Percentiles rank a stretch among this genome's conserved stretches.
phyloP scores from a whole-genome alignment of 1,140 invertebrate species.

The Idris sp. region DNA sequence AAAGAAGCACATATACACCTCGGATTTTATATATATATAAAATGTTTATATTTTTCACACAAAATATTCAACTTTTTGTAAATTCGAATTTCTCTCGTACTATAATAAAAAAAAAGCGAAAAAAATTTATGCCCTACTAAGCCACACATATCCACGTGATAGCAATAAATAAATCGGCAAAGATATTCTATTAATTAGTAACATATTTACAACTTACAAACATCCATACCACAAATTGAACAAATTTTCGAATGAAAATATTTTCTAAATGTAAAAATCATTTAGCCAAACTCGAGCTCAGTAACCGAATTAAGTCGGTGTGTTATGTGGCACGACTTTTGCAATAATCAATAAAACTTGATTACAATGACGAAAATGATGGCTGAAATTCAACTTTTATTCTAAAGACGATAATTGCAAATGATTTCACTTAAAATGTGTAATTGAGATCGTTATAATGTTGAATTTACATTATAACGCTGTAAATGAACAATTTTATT shows the following conservation, averaged over 20 bases:
- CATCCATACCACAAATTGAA: too few relatives aligned
- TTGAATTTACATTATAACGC: too few relatives aligned
- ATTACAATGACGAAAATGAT: conserved; percentile 32
- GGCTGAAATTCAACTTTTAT: conserved; percentile 4
- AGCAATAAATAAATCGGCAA: conserved; percentile 67
- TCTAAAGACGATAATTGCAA: conserved; percentile 30
- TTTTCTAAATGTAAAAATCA: too few relatives aligned
- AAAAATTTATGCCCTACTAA: conserved; percentile 50
- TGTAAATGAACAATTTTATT: too few relatives aligned
- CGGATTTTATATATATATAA: conserved; percentile 55
- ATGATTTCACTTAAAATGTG: conserved; percentile 7
- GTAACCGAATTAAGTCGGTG: too few relatives aligned
- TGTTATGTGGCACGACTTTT: conserved; percentile 6
- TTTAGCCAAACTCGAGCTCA: too few relatives aligned
- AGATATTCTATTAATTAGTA: too few relatives aligned
- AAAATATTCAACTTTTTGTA: conserved; percentile 55
- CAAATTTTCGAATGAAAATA: too few relatives aligned
- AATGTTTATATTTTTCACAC: too few relatives aligned
- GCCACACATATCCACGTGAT: conserved; percentile 30
- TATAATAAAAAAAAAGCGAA: conserved; percentile 51
- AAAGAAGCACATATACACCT: conserved; percentile 46
- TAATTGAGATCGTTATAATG: too few relatives aligned
- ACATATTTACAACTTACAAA: too few relatives aligned
- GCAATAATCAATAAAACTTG: conserved; percentile 53
- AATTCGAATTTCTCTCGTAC: conserved; percentile 45